These are phyloP conservation scores for Lepisosteus oculatus DNA, from an alignment of 2,113 vertebrate species.

Conservation along the genomic window DNA sequence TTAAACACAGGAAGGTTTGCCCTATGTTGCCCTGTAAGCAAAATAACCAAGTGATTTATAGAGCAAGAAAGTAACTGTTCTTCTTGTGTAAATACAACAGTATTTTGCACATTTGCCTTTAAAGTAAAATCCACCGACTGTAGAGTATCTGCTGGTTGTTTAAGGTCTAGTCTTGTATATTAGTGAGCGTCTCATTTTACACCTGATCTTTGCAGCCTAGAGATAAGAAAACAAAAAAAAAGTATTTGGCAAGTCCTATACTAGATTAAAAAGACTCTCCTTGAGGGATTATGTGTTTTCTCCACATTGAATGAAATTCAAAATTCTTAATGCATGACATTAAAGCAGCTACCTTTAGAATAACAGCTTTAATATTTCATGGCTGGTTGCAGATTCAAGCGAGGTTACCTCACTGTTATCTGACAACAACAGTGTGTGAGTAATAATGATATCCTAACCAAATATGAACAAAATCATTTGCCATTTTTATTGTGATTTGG, in stretches of 20 bases:
- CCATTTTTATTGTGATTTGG: constrained; percentile 1
- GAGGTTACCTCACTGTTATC: constrained; percentile 2
- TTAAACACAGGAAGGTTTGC: constrained; percentile 6
- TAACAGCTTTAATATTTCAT: constrained; percentile 7
- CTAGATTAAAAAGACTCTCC: constrained; percentile 23
- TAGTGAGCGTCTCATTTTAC: constrained; percentile 22
- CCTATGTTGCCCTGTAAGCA: constrained; percentile 11
- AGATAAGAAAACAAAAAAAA: constrained; percentile 20
- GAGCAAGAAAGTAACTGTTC: constrained; percentile 6
- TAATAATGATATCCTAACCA: not conserved
- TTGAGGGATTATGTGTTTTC: constrained; percentile 11
- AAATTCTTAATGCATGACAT: constrained; percentile 16
- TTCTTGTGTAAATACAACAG: constrained; percentile 13
- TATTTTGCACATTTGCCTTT: constrained; percentile 9
- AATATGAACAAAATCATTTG: not conserved
- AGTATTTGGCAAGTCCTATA: constrained; percentile 8
- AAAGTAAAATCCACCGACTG: not conserved
- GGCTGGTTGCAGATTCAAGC: not conserved
- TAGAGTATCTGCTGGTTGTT: constrained; percentile 7
- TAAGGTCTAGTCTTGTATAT: constrained; percentile 20
- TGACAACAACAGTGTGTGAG: not conserved
- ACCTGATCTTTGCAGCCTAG: constrained; percentile 21
- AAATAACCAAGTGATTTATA: constrained; percentile 13
- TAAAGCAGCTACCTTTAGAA: constrained; percentile 13
- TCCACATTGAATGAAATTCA: constrained; percentile 7